Conservation (phyloP, 2,113 vertebrate genomes). For the Osmerus eperlanus region DNA sequence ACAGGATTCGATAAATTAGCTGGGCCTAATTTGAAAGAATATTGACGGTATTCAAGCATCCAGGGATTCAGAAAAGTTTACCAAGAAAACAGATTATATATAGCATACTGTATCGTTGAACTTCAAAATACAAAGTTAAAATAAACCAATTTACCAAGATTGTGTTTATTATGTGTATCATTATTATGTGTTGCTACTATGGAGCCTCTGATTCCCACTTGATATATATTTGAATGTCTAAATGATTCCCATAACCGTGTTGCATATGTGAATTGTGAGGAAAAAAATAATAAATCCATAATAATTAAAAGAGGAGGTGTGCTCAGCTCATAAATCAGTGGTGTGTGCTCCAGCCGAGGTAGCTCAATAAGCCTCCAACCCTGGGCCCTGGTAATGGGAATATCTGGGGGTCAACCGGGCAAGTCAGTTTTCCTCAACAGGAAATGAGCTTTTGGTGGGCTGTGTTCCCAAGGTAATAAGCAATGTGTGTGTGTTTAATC, state of each 20-base stretch:
- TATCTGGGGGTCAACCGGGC: slow-evolving; percentile 75
- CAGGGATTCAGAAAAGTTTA: not conserved
- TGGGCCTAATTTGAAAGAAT: slow-evolving; percentile 39
- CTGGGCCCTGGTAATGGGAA: slow-evolving; percentile 75
- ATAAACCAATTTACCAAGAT: slow-evolving; percentile 31
- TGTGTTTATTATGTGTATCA: slow-evolving; percentile 7
- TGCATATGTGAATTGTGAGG: slow-evolving; percentile 59
- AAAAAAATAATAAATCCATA: slow-evolving; percentile 60
- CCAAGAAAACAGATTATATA: too few relatives aligned
- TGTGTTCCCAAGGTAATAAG: slow-evolving; percentile 81
- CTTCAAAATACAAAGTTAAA: slow-evolving; percentile 38
- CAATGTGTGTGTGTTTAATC: slow-evolving; percentile 74
- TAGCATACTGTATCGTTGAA: not conserved
- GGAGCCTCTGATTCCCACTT: slow-evolving; percentile 41
- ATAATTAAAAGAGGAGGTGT: slow-evolving; percentile 62
- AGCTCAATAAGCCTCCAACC: slow-evolving; percentile 73
- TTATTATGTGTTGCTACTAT: slow-evolving; percentile 20
- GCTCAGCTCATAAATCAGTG: slow-evolving; percentile 62
- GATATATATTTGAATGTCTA: slow-evolving; percentile 45
- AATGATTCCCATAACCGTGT: slow-evolving; percentile 50
- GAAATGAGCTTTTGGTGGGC: slow-evolving; percentile 79
- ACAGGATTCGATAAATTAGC: slow-evolving; percentile 57
- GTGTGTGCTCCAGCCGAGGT: slow-evolving; percentile 66
- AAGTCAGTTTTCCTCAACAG: slow-evolving; percentile 73
- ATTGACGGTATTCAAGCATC: slow-evolving; percentile 22